Evolutionary conservation across 1,140 invertebrate genomes (phyloP), one percentile per base, ranked within the genome.

Genomic region (Drosophila navojoa): DNA sequence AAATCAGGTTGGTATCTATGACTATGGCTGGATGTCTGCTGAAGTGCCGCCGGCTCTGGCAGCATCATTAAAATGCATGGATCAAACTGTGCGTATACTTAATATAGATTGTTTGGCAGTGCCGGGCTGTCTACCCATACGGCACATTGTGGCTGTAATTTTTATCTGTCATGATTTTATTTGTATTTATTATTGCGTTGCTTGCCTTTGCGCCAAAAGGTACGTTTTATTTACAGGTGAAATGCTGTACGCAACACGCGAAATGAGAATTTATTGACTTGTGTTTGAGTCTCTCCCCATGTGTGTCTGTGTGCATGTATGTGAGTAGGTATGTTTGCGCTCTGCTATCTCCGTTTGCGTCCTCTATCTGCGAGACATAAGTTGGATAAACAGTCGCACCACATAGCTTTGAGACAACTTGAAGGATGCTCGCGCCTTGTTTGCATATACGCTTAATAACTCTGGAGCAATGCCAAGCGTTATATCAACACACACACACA

Each of bases 241-340:
- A 87, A 79, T 82, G 74, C 73, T 77, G 64, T 44, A 76, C 75
- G 67, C 74, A 81, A 63, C 61, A 35, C 67, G 76, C 68, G 67
- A 89, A 89, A 89, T 89, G 84, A 84, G 70, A 89, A 89, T 89
- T 84, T 89, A 89, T 89, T 89, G 84, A 89, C 84, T 89, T 72
- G 70, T n/a, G 38, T 66, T 49, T 62, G 49, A 60, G 57, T 49
- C 19, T 22, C 19, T 22, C 19, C 19, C 19, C n/a, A 29, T 35
- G 27, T 57, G 57, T 55, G 25, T 61, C 32, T 40, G 47, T 19
- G 42, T 61, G 15, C 49, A 45, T 38, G 16, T 67, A 53, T 76
- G 63, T 81, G 79, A 87, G 68, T 79, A 64, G 60, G 61, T 73
- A 57, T 81, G 75, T 71, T 75, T 78, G 64, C 42, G 53, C 45